Percentiles rank a stretch among this genome's conserved stretches.
Evolutionary conservation across 2,888 invertebrate genomes (phyloP).

Genomic region (Automeris io): DNA sequence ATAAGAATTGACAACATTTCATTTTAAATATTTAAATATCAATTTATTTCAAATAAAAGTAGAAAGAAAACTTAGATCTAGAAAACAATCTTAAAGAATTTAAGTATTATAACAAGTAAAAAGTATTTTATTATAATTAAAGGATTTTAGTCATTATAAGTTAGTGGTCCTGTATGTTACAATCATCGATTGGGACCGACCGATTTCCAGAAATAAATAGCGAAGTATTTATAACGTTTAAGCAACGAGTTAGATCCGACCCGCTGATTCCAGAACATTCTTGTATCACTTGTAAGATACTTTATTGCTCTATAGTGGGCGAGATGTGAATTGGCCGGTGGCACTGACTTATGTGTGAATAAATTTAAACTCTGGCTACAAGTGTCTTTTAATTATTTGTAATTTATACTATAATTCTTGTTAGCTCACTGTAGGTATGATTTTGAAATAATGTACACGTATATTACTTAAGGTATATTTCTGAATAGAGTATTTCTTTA

Average conservation of each 20-base stretch:
- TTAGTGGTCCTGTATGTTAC: conserved; percentile 1
- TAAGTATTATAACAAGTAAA: not conserved
- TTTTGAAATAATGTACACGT: not conserved
- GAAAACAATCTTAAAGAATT: not conserved
- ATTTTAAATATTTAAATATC: no score
- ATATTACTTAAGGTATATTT: no score
- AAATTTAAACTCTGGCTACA: not conserved
- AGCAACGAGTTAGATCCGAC: conserved; percentile 57
- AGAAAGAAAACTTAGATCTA: not conserved
- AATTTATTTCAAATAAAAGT: no score
- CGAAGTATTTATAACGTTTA: conserved; percentile 73
- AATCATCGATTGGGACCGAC: conserved; percentile 51
- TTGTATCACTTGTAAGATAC: conserved; percentile 76
- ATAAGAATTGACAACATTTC: no score
- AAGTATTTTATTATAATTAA: not conserved
- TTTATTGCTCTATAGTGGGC: conserved; percentile 59
- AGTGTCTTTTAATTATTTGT: not conserved
- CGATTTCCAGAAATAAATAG: conserved; percentile 75
- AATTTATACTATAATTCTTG: not conserved
- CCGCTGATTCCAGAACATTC: conserved; percentile 59
- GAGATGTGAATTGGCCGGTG: conserved; percentile 28
- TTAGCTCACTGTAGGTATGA: not conserved
- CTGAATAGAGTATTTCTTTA: no score
- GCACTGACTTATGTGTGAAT: not conserved
- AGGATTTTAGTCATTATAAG: not conserved